phyloP scores from a whole-genome alignment of 2,113 vertebrate genomes.

The Neomonachus schauinslandi region DNA sequence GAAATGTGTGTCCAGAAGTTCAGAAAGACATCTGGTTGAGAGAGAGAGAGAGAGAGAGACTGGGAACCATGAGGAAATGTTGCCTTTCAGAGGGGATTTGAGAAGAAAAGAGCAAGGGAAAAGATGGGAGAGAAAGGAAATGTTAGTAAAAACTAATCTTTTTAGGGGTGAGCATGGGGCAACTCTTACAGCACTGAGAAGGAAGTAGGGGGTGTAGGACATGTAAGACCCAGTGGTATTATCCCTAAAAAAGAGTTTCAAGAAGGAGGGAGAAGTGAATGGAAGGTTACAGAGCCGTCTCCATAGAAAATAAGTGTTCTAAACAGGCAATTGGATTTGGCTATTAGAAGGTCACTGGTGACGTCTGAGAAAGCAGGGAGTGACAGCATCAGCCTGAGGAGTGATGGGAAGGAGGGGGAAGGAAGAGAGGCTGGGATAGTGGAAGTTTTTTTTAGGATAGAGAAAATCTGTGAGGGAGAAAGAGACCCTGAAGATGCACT shows the following conservation, averaged over 20 bases:
- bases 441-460: background rate
- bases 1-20: slow-evolving; percentile 12
- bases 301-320: background rate
- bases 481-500: background rate
- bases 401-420: background rate
- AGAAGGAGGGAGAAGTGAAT: background rate
- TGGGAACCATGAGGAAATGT: background rate
- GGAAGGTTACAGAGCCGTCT: slow-evolving; percentile 56
- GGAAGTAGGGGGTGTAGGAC: background rate
- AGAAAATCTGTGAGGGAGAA: background rate
- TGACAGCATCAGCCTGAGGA: background rate
- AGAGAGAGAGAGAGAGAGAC: background rate
- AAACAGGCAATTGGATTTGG: slow-evolving; percentile 34
- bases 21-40: background rate
- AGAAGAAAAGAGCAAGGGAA: background rate
- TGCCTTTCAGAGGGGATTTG: background rate
- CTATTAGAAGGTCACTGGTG: slow-evolving; percentile 63
- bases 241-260: background rate
- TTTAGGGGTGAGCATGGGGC: background rate
- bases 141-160: background rate
- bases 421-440: background rate
- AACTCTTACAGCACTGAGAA: background rate
- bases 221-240: background rate
- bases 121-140: background rate
- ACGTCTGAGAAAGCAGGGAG: slow-evolving; percentile 7